Evolutionary conservation across 1,140 invertebrate species (phyloP).

Genomic region (Steinernema feltiae): DNA sequence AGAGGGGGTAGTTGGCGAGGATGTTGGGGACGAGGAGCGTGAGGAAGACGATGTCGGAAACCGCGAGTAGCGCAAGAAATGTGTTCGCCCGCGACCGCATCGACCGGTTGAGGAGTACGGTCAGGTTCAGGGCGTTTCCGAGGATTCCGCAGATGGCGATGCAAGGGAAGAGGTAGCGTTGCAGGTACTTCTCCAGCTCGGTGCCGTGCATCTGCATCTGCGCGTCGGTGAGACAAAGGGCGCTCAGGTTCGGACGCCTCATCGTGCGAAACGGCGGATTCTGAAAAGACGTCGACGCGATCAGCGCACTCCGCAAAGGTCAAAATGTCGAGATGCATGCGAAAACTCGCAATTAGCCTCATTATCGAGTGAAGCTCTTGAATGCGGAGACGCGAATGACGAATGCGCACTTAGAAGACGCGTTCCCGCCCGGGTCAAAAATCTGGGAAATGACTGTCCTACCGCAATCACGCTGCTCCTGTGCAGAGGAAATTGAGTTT

Average conservation of each 20-base stretch:
- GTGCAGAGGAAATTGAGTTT: too few relatives aligned
- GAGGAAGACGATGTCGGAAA: constrained; percentile 52
- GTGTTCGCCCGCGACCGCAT: constrained; percentile 55
- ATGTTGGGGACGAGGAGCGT: constrained; percentile 49
- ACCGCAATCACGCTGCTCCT: too few relatives aligned
- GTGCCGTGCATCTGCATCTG: constrained; percentile 39
- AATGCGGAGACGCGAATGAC: too few relatives aligned
- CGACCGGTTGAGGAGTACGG: constrained; percentile 48
- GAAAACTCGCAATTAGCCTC: too few relatives aligned
- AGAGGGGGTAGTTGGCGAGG: constrained; percentile 50
- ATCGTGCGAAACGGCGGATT: too few relatives aligned
- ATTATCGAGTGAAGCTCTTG: too few relatives aligned
- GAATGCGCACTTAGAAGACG: too few relatives aligned
- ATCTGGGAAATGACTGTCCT: too few relatives aligned
- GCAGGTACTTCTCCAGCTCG: constrained; percentile 48
- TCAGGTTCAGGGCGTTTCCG: constrained; percentile 51
- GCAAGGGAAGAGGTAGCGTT: constrained; percentile 53
- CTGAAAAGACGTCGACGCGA: too few relatives aligned
- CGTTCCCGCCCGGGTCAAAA: too few relatives aligned
- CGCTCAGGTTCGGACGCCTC: constrained; percentile 21
- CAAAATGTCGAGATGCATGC: too few relatives aligned
- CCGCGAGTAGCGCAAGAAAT: constrained; percentile 48
- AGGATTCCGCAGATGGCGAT: constrained; percentile 52
- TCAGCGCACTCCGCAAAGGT: too few relatives aligned
- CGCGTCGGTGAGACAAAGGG: constrained; percentile 29